A percentile compares a stretch with the other conserved stretches of the same genome.
phyloP scores from a whole-genome alignment of 2,888 invertebrate genomes.

The Phoenoteleia sp. region DNA sequence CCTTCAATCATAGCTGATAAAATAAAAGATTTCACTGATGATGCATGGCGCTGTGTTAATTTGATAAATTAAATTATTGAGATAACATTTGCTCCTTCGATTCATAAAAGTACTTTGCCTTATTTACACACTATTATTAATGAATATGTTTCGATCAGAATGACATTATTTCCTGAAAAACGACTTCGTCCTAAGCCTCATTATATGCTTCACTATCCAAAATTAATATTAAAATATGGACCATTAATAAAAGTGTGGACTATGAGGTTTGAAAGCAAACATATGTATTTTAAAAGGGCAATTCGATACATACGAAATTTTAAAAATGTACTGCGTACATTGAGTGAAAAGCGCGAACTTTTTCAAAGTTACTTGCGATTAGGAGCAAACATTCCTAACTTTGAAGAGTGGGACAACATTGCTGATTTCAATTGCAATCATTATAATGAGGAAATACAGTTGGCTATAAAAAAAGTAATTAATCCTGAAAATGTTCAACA shows the following conservation, averaged over 20 bases:
- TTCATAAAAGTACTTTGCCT: slow-evolving; percentile 60
- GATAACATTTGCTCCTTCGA: slow-evolving; percentile 66
- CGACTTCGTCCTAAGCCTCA: slow-evolving; percentile 65
- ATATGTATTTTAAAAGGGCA: slow-evolving; percentile 74
- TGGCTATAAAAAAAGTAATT: not conserved
- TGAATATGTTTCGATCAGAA: slow-evolving; percentile 59
- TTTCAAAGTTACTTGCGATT: slow-evolving; percentile 42
- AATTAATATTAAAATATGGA: too few relatives aligned
- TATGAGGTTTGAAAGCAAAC: slow-evolving; percentile 79
- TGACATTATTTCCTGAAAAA: slow-evolving; percentile 38
- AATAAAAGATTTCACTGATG: slow-evolving; percentile 60
- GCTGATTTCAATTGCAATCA: not conserved
- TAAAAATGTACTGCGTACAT: slow-evolving; percentile 8
- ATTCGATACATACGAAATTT: slow-evolving; percentile 30
- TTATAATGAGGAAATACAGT: not conserved
- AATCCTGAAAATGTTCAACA: slow-evolving; percentile 4
- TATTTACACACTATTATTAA: slow-evolving; percentile 10
- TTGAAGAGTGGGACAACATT: slow-evolving; percentile 15
- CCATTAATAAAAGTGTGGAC: too few relatives aligned
- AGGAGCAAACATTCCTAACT: slow-evolving; percentile 23
- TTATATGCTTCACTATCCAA: too few relatives aligned
- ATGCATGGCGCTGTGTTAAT: slow-evolving; percentile 63
- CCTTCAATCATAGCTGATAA: slow-evolving; percentile 59
- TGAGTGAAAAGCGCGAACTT: slow-evolving; percentile 32
- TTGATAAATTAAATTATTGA: slow-evolving; percentile 73